Percentiles rank a stretch among this genome's conserved stretches.
phyloP scores from a whole-genome alignment of 1,140 invertebrate species.

The Leptestheria dahalacensis region DNA sequence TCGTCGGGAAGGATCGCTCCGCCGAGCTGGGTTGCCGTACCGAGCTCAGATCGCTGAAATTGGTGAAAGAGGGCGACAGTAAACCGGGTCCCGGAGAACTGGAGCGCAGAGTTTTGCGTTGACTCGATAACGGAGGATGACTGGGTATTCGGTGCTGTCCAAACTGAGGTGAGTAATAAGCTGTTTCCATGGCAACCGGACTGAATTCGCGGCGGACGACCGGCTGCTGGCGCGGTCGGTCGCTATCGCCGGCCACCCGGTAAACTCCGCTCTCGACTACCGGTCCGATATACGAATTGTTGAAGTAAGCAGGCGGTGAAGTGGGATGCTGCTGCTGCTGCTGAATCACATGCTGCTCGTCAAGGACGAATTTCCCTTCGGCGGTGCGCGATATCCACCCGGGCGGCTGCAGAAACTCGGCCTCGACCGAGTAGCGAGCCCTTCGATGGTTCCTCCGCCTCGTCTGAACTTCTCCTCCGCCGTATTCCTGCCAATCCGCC shows the following conservation, averaged over 20 bases:
- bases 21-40: slow-evolving; percentile 61
- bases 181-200: background rate
- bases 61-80: slow-evolving; percentile 41
- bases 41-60: slow-evolving; percentile 66
- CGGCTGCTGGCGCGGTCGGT: slow-evolving; percentile 7
- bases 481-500: slow-evolving; percentile 15
- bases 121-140: slow-evolving; percentile 10
- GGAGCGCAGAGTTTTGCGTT: slow-evolving; percentile 24
- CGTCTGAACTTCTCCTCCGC: slow-evolving; percentile 1
- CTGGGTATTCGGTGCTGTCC: slow-evolving; percentile 19
- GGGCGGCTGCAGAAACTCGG: slow-evolving; percentile 26
- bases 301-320: background rate
- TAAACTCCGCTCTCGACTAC: slow-evolving; percentile 18
- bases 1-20: slow-evolving; percentile 53
- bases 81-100: slow-evolving; percentile 41
- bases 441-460: background rate
- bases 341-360: slow-evolving; percentile 30
- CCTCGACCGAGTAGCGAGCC: slow-evolving; percentile 12
- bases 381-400: slow-evolving; percentile 50
- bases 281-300: background rate
- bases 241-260: slow-evolving; percentile 9
- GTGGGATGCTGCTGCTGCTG: background rate
- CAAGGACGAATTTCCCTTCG: slow-evolving; percentile 54
- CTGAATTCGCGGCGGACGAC: slow-evolving; percentile 11
- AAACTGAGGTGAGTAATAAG: slow-evolving; percentile 19